Percentiles rank a stretch among this genome's conserved stretches.
Conservation (phyloP, 37 sponge, comb jelly and placozoan species). For the Amphimedon queenslandica region DNA sequence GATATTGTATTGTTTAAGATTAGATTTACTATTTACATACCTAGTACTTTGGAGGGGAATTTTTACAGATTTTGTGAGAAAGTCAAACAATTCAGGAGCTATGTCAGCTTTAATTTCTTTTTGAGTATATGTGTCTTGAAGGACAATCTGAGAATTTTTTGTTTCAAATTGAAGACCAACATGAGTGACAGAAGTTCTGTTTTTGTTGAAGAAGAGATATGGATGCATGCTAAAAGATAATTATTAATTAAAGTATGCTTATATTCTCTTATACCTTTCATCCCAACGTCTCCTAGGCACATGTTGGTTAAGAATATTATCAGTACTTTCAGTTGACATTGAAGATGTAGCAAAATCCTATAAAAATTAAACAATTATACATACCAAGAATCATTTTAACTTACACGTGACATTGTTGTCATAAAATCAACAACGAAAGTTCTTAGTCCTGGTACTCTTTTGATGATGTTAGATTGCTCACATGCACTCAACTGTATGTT, state of each 20-base stretch:
- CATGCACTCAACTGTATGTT: conserved; percentile 73
- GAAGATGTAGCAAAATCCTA: conserved; percentile 88
- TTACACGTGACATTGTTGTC: conserved; percentile 80
- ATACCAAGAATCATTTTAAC: conserved; percentile 8
- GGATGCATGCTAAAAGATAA: conserved; percentile 74
- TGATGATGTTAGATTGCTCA: conserved; percentile 44
- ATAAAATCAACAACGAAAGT: conserved; percentile 89
- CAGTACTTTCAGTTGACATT: conserved; percentile 35
- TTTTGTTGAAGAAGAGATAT: conserved; percentile 92
- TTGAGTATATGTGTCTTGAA: too few relatives aligned
- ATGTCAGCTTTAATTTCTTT: too few relatives aligned
- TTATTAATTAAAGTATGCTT: background rate
- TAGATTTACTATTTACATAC: too few relatives aligned
- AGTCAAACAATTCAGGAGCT: too few relatives aligned
- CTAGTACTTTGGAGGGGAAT: too few relatives aligned
- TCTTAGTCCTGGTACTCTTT: conserved; percentile 71
- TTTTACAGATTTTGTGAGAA: too few relatives aligned
- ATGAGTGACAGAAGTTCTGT: conserved; percentile 70
- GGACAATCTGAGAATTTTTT: too few relatives aligned
- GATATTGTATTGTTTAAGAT: too few relatives aligned
- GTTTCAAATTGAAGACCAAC: conserved; percentile 60
- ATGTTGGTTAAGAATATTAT: conserved; percentile 16
- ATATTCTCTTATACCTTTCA: background rate
- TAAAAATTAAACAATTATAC: background rate
- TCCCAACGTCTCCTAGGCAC: background rate